Evolutionary conservation across 1,140 invertebrate genomes (phyloP), one percentile per base, ranked within the genome.

Genomic region (Frieseomelitta varia): DNA sequence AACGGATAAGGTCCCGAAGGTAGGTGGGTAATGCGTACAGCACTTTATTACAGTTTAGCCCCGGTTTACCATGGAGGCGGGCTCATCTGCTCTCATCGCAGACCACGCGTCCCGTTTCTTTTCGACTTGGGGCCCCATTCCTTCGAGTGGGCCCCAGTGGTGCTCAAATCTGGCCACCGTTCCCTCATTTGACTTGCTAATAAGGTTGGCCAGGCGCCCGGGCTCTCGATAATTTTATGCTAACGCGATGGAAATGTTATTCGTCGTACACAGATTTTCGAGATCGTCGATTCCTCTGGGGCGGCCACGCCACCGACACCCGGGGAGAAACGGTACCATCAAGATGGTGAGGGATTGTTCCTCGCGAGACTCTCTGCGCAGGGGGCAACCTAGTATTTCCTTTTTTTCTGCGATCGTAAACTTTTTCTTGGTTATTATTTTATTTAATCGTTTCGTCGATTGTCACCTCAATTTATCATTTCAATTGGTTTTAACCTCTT

Each of bases 181-280:
- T 71, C 39, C 39, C 39, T 47, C 55, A 92, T 92, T 92, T 92
- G 90, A 92, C 91, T 92, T 92, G 92, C 92, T 90, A 92, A 92
- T 92, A 77, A 90, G 85, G 11, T 47, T 63, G n/a, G 30, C 15
- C 39, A 39, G 39, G 58, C 84, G 85, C 39, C 87, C 88, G 68
- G 83, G 65, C 73, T 84, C 68, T 78, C 78, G 87, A 90, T 91
- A 92, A 92, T 92, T 92, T 92, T 92, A 92, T 92, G 91, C 87
- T 92, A 92, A 92, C 86, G 77, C 71, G 86, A 92, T 92, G 92
- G 90, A 92, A 92, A 92, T 92, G 86, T 87, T 92, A 92, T 92
- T 91, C 91, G 84, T 56, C 88, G 84, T 88, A 90, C 87, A 91
- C 90, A 91, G 91, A 92, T 92, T 91, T 90, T 88, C 77, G 74